Evolutionary conservation across 2,888 invertebrate species (phyloP), one percentile per base, ranked within the genome.

Genomic region (Nomada hirtipes): DNA sequence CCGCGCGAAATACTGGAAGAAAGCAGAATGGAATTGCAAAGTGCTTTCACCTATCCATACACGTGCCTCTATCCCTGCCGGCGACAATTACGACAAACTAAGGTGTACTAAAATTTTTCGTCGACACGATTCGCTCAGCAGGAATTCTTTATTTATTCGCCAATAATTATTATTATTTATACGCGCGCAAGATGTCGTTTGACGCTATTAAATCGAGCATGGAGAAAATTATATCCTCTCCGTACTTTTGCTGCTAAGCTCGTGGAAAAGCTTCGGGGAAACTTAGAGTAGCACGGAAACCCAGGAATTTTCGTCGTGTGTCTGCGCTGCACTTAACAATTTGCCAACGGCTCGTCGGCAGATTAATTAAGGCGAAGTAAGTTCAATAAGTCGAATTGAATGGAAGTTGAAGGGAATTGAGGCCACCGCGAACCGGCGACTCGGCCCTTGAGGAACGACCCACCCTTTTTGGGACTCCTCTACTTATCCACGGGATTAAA

Each of bases 401-500:
- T 26, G 57, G n/a, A 67, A 57, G 47, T 42, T 26, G 50, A 69
- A 70, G 44, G 23, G 20, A 75, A 69, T 57, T n/a, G 52, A 29
- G 50, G 20, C 15, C 20, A 36, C 57, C 59, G 42, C 26, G 68
- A 44, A 50, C 47, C 20, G 36, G 55, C 23, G 26, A 64, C 47
- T 13, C 29, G 36, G 23, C 47, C 42, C 50, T 53, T 20, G 68
- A 69, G 68, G 29, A 29, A 69, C 69, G 65, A 76, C n/a, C 53
- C 26, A 67, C 60, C 50, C 42, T 72, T 69, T 81, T 53, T 55
- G 36, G 50, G 2, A 50, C 23, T 20, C 75, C 29, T 53, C 65
- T 60, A 55, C 76, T 79, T 82, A 79, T 79, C 60, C 65, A 20
- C 2, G 23, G 83, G 86, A 81, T 87, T 86, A 88, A 86, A 84